Evolutionary conservation across 2,888 invertebrate species (phyloP).

Genomic region (Chironomus tentans): DNA sequence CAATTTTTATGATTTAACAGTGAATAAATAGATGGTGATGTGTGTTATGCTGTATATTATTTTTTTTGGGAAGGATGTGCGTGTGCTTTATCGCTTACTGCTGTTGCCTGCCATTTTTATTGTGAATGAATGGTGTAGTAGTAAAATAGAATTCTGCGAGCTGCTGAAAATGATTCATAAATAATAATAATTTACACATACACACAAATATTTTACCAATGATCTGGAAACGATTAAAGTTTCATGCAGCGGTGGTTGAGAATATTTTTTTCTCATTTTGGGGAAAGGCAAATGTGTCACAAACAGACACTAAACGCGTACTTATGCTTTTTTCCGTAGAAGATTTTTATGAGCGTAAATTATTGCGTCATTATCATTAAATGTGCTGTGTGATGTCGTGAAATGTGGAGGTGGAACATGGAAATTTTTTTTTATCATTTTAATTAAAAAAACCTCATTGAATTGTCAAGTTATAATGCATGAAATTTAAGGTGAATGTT

Average conservation of each 20-base stretch:
- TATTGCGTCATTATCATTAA: not conserved
- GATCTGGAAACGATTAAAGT: slow-evolving; percentile 20
- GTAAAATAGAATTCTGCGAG: not conserved
- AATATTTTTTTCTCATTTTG: not conserved
- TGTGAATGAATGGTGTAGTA: not conserved
- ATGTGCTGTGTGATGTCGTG: too few species aligned
- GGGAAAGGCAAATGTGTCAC: slow-evolving; percentile 20
- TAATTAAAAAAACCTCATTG: not conserved
- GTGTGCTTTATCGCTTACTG: slow-evolving; percentile 22
- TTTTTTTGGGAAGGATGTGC: not conserved
- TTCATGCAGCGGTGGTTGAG: not conserved
- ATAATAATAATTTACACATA: slow-evolving; percentile 19
- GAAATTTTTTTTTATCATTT: not conserved
- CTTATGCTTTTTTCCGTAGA: not conserved
- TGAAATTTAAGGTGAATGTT: too few species aligned
- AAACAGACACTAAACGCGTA: not conserved
- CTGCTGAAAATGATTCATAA: slow-evolving; percentile 20
- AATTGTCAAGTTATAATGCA: too few species aligned
- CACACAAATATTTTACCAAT: not conserved
- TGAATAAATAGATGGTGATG: not conserved
- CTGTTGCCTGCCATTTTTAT: not conserved
- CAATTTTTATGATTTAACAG: too few species aligned
- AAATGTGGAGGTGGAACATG: not conserved
- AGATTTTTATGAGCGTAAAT: not conserved
- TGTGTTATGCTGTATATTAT: not conserved